Conservation (phyloP, 2,113 vertebrate species). For the Calyptommatus sinebrachiatus region DNA sequence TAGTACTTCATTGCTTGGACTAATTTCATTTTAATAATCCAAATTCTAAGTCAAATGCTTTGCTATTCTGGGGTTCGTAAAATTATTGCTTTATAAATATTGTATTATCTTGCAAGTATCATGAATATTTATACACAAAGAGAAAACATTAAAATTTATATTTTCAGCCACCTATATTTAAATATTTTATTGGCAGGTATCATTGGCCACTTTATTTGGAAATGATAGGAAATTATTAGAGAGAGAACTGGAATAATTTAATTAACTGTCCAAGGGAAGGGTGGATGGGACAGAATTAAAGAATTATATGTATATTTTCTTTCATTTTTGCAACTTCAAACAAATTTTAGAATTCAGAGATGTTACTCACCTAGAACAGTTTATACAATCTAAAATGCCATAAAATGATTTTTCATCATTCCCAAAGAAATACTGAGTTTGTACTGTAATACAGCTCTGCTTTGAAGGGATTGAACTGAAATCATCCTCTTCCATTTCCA, state of each 20-base stretch:
- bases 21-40: background rate
- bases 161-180: background rate
- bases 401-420: constrained; percentile 88
- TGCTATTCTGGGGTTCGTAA: background rate
- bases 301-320: no score
- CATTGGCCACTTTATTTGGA: no score
- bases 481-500: constrained; percentile 89
- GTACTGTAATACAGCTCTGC: constrained; percentile 97
- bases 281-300: no score
- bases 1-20: background rate
- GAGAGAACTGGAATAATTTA: no score
- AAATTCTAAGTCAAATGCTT: background rate
- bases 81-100: background rate
- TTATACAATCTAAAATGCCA: constrained; percentile 91
- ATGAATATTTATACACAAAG: background rate
- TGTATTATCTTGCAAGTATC: background rate
- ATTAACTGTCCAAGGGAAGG: no score
- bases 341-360: background rate
- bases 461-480: constrained; percentile 84
- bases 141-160: background rate
- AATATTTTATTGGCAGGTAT: background rate
- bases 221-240: no score
- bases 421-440: constrained; percentile 98
- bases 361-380: constrained; percentile 89
- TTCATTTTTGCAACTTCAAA: background rate